Percentiles rank a stretch among this genome's conserved stretches.
phyloP scores from a whole-genome alignment of 2,113 vertebrate genomes.

The Trematocara nigrifrons region DNA sequence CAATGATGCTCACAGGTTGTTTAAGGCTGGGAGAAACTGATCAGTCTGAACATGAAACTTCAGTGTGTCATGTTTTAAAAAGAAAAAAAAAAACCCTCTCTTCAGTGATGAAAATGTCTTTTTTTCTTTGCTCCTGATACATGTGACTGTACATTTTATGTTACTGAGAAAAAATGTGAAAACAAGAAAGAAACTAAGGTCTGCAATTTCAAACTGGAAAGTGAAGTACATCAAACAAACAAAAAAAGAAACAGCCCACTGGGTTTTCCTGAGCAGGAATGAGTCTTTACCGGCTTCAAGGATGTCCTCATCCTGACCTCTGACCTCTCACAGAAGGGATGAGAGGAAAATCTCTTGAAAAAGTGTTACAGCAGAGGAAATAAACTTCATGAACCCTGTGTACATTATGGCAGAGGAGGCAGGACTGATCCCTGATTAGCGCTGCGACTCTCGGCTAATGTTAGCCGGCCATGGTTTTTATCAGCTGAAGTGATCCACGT shows the following conservation, averaged over 20 bases:
- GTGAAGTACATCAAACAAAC: background rate
- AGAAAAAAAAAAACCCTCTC: background rate
- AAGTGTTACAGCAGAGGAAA: background rate
- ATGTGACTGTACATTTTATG: constrained; percentile 31
- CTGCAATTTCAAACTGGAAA: constrained; percentile 26
- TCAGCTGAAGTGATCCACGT: constrained; percentile 69
- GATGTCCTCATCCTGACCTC: background rate
- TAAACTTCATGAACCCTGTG: background rate
- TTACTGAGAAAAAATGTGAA: constrained; percentile 25
- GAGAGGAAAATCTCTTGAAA: background rate
- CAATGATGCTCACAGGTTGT: background rate
- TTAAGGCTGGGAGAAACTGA: background rate
- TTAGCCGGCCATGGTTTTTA: constrained; percentile 53
- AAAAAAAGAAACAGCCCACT: background rate
- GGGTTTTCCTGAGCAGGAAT: background rate
- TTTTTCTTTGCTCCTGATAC: constrained; percentile 13
- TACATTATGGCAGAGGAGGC: background rate
- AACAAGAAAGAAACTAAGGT: background rate
- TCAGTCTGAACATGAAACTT: background rate
- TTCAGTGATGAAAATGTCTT: background rate
- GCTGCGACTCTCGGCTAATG: constrained; percentile 22
- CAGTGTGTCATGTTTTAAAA: background rate
- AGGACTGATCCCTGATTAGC: constrained; percentile 27
- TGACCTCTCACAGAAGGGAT: background rate
- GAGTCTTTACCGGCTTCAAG: constrained; percentile 14